phyloP scores from a whole-genome alignment of 2,888 invertebrate genomes.

The Linnaemya tessellans region DNA sequence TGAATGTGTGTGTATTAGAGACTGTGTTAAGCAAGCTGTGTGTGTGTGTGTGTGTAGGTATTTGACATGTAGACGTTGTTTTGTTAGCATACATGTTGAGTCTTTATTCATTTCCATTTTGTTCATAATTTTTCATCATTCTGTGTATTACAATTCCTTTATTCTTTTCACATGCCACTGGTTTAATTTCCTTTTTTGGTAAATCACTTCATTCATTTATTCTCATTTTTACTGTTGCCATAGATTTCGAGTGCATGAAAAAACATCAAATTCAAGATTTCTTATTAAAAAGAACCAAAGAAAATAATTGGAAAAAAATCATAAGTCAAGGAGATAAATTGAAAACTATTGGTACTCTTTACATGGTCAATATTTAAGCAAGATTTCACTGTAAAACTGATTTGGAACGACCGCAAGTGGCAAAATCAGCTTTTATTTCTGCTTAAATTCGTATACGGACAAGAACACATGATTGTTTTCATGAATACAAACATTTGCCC shows the following conservation, averaged over 20 bases:
- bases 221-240: conserved; percentile 5
- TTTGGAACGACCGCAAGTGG: not conserved
- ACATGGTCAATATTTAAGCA: no score
- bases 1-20: not conserved
- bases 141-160: not conserved
- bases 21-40: conserved; percentile 1
- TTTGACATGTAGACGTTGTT: not conserved
- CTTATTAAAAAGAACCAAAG: not conserved
- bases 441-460: not conserved
- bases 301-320: not conserved
- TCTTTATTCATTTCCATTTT: not conserved
- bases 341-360: not conserved
- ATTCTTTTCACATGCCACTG: conserved; percentile 23
- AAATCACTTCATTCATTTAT: conserved; percentile 14
- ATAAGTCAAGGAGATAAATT: conserved; percentile 5
- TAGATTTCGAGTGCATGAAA: not conserved
- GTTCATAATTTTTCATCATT: not conserved
- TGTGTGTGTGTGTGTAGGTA: not conserved
- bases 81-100: not conserved
- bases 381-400: not conserved
- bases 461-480: not conserved
- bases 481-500: not conserved
- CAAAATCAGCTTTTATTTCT: no score
- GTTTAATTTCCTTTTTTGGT: conserved; percentile 35
- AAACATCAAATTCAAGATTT: conserved; percentile 23